Base-by-base conservation (phyloP, 2,113 vertebrate genomes). In the Aegypius monachus region DNA sequence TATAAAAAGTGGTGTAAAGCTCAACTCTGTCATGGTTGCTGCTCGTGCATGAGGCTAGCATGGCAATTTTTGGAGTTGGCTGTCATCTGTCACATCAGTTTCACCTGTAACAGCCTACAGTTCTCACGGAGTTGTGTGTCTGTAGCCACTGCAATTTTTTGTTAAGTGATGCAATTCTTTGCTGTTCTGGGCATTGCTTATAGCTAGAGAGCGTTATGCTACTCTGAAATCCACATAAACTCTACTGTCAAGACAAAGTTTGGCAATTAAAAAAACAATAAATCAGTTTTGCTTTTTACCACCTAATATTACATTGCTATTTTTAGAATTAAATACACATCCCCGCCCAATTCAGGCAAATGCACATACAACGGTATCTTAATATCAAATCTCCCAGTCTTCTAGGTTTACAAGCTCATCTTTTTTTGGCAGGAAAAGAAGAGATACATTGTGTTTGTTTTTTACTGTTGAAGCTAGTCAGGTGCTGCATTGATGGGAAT, bases 301-400 rank as follows among this genome's bases (percentile, higher is more conserved):
- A 34, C 21, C 31, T 34, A 21, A 14, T 43, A 8, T 59, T 68
- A 38, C n/a, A 31, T 21, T 32, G 5, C 31, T 79, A 20, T 61
- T 31, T 91, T 87, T 45, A 70, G 48, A 85, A 79, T 55, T 65
- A 75, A 52, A 78, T 36, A 42, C 0, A 5, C 10, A 7, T 13
- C 34, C 16, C 17, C 48, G 56, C 19, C 21, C 45, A n/a, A 34
- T 53, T 73, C 40, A 56, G 34, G 8, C 61, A 70, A 83, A 45
- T 0, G 2, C 0, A 0, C 25, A 43, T 15, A 50, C 32, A 84
- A 36, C 31, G 4, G 6, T 63, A 42, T 40, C 53, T 56, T 61
- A 36, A 9, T 34, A 71, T 16, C 12, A 31, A 32, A 63, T 47
- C 29, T 50, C 15, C 17, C 32, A 26, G 20, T 27, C 77, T 72